phyloP scores from a whole-genome alignment of 1,140 invertebrate species.

The Bombus sylvicola region DNA sequence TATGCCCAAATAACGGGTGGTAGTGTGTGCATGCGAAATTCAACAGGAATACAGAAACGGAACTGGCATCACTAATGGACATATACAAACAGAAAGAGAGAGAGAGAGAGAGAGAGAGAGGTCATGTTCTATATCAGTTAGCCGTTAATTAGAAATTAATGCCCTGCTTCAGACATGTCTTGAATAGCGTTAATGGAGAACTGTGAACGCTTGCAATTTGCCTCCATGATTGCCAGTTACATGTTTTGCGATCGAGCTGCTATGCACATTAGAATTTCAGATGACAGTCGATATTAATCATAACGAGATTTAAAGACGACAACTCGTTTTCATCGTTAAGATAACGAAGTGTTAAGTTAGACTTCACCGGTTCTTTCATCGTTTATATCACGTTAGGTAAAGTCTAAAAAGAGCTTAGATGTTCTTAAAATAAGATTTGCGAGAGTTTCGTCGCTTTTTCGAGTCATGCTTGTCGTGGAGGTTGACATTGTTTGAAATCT shows the following conservation, averaged over 20 bases:
- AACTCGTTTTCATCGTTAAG: neutral
- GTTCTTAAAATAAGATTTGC: neutral
- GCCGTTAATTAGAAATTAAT: conserved; percentile 78
- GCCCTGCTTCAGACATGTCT: conserved; percentile 59
- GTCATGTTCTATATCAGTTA: conserved; percentile 60
- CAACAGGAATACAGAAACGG: neutral
- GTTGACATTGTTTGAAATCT: neutral
- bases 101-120: neutral
- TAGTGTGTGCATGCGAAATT: neutral
- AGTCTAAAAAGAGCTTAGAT: neutral
- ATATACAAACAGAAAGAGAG: too few relatives aligned
- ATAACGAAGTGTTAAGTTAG: neutral
- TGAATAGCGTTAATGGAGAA: conserved; percentile 72
- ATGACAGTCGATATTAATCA: neutral
- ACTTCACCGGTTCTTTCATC: neutral
- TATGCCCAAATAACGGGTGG: conserved; percentile 33
- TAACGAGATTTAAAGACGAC: neutral
- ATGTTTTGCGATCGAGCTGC: conserved; percentile 33
- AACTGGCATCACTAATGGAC: neutral
- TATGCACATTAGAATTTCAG: conserved; percentile 12
- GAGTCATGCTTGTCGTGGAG: neutral
- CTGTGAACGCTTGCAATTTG: conserved; percentile 49
- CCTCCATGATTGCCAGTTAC: conserved; percentile 7
- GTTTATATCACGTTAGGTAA: neutral
- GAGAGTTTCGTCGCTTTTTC: too few relatives aligned